Percentiles rank a stretch among this genome's conserved stretches.
phyloP scores from a whole-genome alignment of 2,888 invertebrate species.

The Platycnemis pennipes region DNA sequence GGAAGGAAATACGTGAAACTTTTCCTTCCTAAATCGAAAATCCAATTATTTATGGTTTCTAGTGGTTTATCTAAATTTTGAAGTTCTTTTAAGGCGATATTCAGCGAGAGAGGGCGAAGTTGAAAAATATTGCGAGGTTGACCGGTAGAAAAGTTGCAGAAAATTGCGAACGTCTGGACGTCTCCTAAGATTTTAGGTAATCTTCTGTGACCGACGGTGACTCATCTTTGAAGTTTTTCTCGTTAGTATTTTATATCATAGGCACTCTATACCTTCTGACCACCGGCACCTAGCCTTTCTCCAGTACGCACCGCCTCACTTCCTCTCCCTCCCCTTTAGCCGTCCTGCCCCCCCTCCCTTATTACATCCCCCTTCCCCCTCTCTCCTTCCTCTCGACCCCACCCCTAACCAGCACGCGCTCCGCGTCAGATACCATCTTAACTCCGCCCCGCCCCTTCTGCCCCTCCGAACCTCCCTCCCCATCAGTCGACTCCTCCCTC shows the following conservation, averaged over 20 bases:
- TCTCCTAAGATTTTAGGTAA: too few species aligned
- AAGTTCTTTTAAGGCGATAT: too few species aligned
- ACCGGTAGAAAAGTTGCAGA: too few species aligned
- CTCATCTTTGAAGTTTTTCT: background rate
- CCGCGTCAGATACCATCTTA: slow-evolving; percentile 62
- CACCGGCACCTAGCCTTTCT: background rate
- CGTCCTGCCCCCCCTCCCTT: background rate
- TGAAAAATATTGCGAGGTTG: too few species aligned
- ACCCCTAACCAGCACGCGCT: slow-evolving; percentile 54
- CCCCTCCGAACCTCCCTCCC: slow-evolving; percentile 16
- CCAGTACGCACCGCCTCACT: background rate
- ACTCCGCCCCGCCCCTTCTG: slow-evolving; percentile 36
- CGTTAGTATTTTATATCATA: background rate
- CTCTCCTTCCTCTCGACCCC: slow-evolving; percentile 17
- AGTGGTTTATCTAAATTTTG: too few species aligned
- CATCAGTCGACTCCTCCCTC: slow-evolving; percentile 12
- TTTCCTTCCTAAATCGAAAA: too few species aligned
- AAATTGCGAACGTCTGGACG: too few species aligned
- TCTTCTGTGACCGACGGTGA: too few species aligned
- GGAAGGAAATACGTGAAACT: too few species aligned
- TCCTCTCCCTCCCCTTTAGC: background rate
- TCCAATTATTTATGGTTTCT: too few species aligned
- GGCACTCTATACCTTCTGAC: background rate
- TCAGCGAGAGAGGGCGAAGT: too few species aligned
- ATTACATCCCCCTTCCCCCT: background rate